Conservation (phyloP, 2,113 vertebrate species). For the Bos indicus region DNA sequence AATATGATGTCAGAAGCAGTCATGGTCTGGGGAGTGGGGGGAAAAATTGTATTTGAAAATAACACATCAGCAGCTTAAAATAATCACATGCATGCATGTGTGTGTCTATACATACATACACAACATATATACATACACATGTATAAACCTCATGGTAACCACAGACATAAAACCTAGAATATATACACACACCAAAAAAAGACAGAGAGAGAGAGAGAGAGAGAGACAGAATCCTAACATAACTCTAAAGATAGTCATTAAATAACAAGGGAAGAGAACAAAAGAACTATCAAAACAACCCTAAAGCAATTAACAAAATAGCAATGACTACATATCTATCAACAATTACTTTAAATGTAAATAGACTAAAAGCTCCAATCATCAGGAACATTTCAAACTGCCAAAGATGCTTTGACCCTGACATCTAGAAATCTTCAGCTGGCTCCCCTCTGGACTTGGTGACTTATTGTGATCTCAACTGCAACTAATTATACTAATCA, state of each 20-base stretch:
- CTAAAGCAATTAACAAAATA: neutral
- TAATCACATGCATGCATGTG: neutral
- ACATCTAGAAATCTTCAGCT: neutral
- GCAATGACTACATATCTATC: neutral
- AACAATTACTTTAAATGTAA: neutral
- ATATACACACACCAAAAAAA: neutral
- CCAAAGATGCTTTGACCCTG: neutral
- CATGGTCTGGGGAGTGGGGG: neutral
- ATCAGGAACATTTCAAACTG: neutral
- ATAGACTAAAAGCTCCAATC: neutral
- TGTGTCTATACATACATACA: neutral
- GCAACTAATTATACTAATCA: neutral
- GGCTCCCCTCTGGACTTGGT: neutral
- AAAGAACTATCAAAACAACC: neutral
- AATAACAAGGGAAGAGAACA: neutral
- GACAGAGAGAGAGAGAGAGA: rapidly evolving
- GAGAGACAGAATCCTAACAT: neutral
- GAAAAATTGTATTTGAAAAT: neutral
- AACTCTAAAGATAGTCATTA: neutral
- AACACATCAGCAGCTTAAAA: neutral
- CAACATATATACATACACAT: neutral
- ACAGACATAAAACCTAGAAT: neutral
- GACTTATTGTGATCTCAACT: neutral
- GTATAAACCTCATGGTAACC: neutral
- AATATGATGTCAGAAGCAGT: neutral